Percentiles rank a stretch among this genome's conserved stretches.
Evolutionary conservation across 1,140 invertebrate genomes (phyloP).

Genomic region (Pinna nobilis): DNA sequence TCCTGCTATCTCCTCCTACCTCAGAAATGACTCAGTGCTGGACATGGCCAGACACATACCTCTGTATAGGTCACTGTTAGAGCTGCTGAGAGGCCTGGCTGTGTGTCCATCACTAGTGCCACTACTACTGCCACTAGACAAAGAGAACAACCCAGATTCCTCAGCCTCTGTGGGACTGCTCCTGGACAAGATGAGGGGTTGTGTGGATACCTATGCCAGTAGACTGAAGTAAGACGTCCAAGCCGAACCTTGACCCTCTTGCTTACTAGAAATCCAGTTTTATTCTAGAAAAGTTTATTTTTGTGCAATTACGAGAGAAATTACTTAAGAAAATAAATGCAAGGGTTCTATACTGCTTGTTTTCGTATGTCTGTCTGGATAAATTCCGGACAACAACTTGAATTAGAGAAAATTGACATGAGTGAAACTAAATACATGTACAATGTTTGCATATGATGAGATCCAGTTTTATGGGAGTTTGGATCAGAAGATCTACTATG

Average conservation of each 20-base stretch:
- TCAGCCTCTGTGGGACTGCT: constrained; percentile 74
- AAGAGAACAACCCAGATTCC: constrained; percentile 57
- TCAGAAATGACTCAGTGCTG: constrained; percentile 95
- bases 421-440: background rate
- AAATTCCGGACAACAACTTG: too few relatives aligned
- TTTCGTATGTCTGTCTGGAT: too few relatives aligned
- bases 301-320: too few relatives aligned
- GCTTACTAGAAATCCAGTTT: too few relatives aligned
- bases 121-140: constrained; percentile 80
- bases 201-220: constrained; percentile 92
- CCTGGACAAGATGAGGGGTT: constrained; percentile 89
- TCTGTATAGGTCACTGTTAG: constrained; percentile 89
- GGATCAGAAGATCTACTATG: too few relatives aligned
- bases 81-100: constrained; percentile 87
- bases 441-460: too few relatives aligned
- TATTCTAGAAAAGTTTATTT: too few relatives aligned
- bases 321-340: too few relatives aligned
- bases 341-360: too few relatives aligned
- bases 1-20: constrained; percentile 91
- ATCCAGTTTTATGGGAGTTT: too few relatives aligned
- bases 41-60: constrained; percentile 97
- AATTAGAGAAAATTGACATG: too few relatives aligned
- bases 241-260: too few relatives aligned
- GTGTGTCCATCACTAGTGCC: constrained; percentile 81
- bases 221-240: constrained; percentile 88